phyloP scores from a whole-genome alignment of 2,113 vertebrate genomes.

The Urocitellus parryii region DNA sequence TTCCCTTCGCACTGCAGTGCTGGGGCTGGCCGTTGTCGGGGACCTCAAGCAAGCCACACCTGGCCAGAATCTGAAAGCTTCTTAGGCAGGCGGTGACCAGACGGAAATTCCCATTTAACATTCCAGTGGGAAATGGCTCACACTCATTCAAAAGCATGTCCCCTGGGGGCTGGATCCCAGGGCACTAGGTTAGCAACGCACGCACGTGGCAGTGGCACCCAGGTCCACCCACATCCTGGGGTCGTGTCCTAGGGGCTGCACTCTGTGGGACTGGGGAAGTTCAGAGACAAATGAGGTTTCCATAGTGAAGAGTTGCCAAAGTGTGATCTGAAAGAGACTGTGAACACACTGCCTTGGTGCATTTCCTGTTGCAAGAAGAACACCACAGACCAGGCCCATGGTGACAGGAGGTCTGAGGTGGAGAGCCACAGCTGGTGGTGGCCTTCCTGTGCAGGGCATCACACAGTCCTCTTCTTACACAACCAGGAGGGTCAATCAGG shows the following conservation, averaged over 20 bases:
- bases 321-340: not conserved
- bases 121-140: not conserved
- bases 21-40: not conserved
- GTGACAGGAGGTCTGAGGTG: not conserved
- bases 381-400: not conserved
- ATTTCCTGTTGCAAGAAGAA: not conserved
- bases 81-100: not conserved
- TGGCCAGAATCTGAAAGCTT: fast-evolving
- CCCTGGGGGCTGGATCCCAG: not conserved
- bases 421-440: not conserved
- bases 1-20: not conserved
- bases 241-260: not conserved
- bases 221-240: fast-evolving
- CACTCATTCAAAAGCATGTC: not conserved
- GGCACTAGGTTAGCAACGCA: fast-evolving
- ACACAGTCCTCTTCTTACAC: not conserved
- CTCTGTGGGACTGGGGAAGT: not conserved
- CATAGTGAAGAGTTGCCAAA: not conserved
- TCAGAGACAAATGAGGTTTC: not conserved
- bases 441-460: not conserved
- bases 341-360: not conserved
- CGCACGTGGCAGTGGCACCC: fast-evolving
- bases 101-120: too few species aligned
- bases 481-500: not conserved
- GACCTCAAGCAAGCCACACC: not conserved